Conservation (phyloP, 2,888 invertebrate genomes). For the Eulithis testata region DNA sequence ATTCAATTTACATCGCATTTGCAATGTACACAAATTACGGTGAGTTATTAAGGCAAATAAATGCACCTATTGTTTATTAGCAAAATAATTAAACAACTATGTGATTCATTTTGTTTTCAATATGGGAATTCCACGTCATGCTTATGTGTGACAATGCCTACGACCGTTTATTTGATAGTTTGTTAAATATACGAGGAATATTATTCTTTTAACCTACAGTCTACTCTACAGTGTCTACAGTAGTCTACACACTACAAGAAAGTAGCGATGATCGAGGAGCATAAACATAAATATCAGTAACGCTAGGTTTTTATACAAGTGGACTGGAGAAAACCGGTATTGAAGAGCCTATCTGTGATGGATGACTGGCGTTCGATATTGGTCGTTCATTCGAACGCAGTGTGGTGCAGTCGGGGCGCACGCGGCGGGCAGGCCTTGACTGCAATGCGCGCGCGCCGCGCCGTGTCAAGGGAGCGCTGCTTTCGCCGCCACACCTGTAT, state of each 20-base stretch:
- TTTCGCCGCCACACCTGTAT: constrained; percentile 80
- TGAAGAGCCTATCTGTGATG: constrained; percentile 20
- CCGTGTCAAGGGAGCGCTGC: constrained; percentile 84
- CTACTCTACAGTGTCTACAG: background rate
- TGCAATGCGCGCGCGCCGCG: constrained; percentile 83
- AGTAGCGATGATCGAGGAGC: constrained; percentile 5
- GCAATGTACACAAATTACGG: constrained; percentile 23
- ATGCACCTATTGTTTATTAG: constrained; percentile 27
- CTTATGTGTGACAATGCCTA: constrained; percentile 5
- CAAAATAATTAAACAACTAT: constrained; percentile 20
- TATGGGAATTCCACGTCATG: constrained; percentile 26
- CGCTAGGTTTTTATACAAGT: constrained; percentile 7
- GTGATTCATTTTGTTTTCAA: constrained; percentile 31
- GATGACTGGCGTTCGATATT: constrained; percentile 27
- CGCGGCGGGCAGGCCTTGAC: constrained; percentile 75
- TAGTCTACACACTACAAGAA: background rate
- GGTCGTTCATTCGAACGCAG: constrained; percentile 58
- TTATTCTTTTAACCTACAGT: background rate
- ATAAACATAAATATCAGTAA: constrained; percentile 5
- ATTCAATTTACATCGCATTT: constrained; percentile 19
- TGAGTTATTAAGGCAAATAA: constrained; percentile 25
- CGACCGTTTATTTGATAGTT: constrained; percentile 3
- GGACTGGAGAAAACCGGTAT: constrained; percentile 25
- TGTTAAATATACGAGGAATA: background rate
- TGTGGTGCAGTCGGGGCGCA: constrained; percentile 56